Base-by-base conservation (phyloP, 2,797 vertebrate genomes). In the Megaceryle alcyon region DNA sequence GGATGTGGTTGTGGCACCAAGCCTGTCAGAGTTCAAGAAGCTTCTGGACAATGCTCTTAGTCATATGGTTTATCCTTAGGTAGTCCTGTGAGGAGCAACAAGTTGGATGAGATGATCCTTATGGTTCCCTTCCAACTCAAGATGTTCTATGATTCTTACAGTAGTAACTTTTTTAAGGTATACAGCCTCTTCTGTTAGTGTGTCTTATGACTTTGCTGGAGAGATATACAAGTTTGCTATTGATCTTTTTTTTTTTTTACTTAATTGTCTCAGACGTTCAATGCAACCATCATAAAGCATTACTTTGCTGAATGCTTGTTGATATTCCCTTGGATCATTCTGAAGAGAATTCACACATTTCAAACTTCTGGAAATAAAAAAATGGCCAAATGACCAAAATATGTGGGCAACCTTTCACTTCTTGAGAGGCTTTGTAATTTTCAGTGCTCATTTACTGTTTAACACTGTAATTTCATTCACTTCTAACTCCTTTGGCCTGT, bases 21-120 rank as follows among this genome's bases (percentile, higher is more conserved):
- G 20, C 9, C 14, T 35, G 17, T 4, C 66, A 79, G 59, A 57
- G 41, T 26, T 57, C 29, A 57, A 33, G 33, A 10, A 70, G 13
- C 1, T 0, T 29, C 16, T 14, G 20, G 16, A 48, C 2, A 1
- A 49, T 8, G 6, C 17, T 26, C 14, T 21, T 35, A 10, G 20
- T 26, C 59, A 18, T 21, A 41, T 19, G 15, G 53, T 65, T 65
- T 72, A 65, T 10, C 28, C 66, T 66, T 59, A 59, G 31, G 21
- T 37, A 87, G 51, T 37, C 31, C 35, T 72, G 16, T 4, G 4
- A 57, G 43, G 26, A 80, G 37, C 46, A 48, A 22, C 4, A 22
- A 59, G 14, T 13, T 44, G 51, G 31, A 49, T 21, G 35, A 10
- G 0, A 35, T 6, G n/a, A 29, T 49, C 33, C 12, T 51, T 59